phyloP scores from a whole-genome alignment of 2,113 vertebrate genomes.

The Oncorhynchus keta region DNA sequence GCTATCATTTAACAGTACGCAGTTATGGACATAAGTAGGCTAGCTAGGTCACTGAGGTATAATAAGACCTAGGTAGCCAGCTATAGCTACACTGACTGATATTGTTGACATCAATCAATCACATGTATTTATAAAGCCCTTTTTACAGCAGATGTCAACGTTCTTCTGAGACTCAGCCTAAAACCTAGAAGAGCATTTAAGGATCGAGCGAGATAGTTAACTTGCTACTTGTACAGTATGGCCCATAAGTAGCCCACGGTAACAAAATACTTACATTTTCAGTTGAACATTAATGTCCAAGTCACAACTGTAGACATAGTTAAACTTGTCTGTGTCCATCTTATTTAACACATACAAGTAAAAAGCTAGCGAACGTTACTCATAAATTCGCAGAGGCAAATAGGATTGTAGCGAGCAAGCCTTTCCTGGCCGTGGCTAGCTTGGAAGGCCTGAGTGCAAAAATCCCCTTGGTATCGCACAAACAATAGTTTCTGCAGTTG shows the following conservation, averaged over 20 bases:
- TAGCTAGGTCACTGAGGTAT: too few species aligned
- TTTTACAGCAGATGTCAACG: too few species aligned
- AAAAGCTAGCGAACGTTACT: not conserved
- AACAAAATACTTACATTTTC: constrained; percentile 89
- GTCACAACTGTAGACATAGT: constrained; percentile 94
- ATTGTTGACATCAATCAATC: too few species aligned
- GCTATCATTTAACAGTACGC: not conserved
- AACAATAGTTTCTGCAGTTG: not conserved
- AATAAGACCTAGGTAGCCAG: too few species aligned
- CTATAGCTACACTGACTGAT: too few species aligned
- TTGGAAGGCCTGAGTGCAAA: constrained; percentile 48
- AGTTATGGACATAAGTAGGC: too few species aligned
- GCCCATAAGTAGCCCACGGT: not conserved
- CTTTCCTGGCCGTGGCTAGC: not conserved
- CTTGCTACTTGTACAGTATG: constrained; percentile 7
- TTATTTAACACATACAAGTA: constrained; percentile 30
- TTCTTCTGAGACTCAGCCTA: too few species aligned
- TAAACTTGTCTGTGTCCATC: constrained; percentile 89
- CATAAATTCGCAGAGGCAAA: not conserved
- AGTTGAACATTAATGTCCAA: constrained; percentile 96
- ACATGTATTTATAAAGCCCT: too few species aligned
- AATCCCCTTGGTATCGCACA: not conserved
- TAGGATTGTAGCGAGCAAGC: too few species aligned
- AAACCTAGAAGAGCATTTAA: not conserved
- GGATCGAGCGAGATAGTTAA: constrained; percentile 9